These are phyloP conservation scores for Hestina assimilis DNA, from an alignment of 1,140 invertebrate genomes.

Conservation along the genomic window DNA sequence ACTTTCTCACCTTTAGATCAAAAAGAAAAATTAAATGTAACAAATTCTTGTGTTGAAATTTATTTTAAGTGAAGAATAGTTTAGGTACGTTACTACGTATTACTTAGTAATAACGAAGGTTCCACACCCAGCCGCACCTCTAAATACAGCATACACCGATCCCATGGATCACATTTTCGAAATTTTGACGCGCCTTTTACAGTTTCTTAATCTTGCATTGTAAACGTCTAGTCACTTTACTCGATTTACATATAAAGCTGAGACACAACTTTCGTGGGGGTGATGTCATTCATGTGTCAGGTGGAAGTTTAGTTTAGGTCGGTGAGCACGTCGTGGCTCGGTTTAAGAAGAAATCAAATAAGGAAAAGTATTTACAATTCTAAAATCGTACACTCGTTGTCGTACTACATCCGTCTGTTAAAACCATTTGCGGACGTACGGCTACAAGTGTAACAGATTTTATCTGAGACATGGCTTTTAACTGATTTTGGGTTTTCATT, in stretches of 20 bases:
- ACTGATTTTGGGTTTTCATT: constrained; percentile 10
- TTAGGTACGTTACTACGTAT: background rate
- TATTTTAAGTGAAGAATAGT: constrained; percentile 4
- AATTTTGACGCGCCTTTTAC: constrained; percentile 1
- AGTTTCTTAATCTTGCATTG: constrained; percentile 6
- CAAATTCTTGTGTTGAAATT: background rate
- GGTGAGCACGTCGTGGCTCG: constrained; percentile 19
- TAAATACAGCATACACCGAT: background rate
- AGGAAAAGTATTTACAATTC: constrained; percentile 36
- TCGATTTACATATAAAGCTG: constrained; percentile 4
- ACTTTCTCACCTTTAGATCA: no score
- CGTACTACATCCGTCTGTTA: constrained; percentile 23
- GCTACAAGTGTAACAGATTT: constrained; percentile 13
- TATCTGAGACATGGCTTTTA: background rate
- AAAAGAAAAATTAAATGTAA: no score
- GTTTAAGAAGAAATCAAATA: constrained; percentile 34
- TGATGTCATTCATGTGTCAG: constrained; percentile 43
- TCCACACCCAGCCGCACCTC: constrained; percentile 22
- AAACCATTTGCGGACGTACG: constrained; percentile 17
- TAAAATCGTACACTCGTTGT: constrained; percentile 15
- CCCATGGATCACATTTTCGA: constrained; percentile 4
- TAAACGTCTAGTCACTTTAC: background rate
- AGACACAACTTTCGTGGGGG: constrained; percentile 31
- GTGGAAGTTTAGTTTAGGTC: constrained; percentile 23
- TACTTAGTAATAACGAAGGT: constrained; percentile 3